These are phyloP conservation scores for Bombyx mori DNA, from an alignment of 1,140 invertebrate genomes.

Conservation along the genomic window ASM3026992v2 NC_085107.1:11629501-11630000, in stretches of 20 bases:
- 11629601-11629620: conserved; percentile 1
- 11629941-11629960: too few relatives aligned
- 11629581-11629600: too few relatives aligned
- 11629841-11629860: conserved; percentile 23
- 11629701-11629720: conserved; percentile 42
- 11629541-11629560: too few relatives aligned
- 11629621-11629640: background rate
- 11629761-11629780: conserved; percentile 66
- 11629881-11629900: background rate
- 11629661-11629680: conserved; percentile 4
- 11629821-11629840: conserved; percentile 44
- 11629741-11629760: conserved; percentile 67
- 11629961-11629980: too few relatives aligned
- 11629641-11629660: background rate
- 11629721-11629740: conserved; percentile 62
- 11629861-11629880: conserved; percentile 1
- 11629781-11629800: conserved; percentile 54
- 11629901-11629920: too few relatives aligned
- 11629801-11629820: conserved; percentile 59
- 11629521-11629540: too few relatives aligned
- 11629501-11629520: too few relatives aligned
- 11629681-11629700: conserved; percentile 23
- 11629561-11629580: too few relatives aligned
- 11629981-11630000: too few relatives aligned
- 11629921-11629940: too few relatives aligned